Conservation (phyloP, 1,140 invertebrate genomes). For the Euschistus heros region DNA sequence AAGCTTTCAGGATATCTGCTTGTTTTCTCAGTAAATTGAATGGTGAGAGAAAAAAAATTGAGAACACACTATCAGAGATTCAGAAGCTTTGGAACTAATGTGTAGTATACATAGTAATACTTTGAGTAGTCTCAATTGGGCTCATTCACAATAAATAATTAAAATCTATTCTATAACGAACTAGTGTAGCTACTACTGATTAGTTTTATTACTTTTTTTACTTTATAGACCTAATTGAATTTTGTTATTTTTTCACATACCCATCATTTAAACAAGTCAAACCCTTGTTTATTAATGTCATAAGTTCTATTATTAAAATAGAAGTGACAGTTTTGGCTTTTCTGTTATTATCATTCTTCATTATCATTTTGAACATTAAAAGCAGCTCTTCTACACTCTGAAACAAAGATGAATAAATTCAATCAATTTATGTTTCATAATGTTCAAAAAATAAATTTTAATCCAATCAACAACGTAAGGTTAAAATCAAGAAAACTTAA, state of each 20-base stretch:
- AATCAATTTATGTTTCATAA: not conserved
- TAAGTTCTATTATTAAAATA: conserved; percentile 52
- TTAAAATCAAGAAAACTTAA: not conserved
- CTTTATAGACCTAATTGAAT: not conserved
- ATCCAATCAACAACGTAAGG: too few species aligned
- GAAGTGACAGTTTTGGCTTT: conserved; percentile 49
- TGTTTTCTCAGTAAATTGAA: too few species aligned
- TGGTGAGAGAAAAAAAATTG: conserved; percentile 9
- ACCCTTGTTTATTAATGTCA: conserved; percentile 50
- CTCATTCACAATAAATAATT: not conserved
- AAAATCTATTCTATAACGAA: not conserved
- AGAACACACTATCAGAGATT: too few species aligned
- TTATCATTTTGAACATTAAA: conserved; percentile 48
- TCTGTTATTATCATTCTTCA: conserved; percentile 38
- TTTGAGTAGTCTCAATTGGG: not conserved
- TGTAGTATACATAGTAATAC: conserved; percentile 2
- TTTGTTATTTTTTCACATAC: conserved; percentile 33
- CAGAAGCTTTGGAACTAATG: not conserved
- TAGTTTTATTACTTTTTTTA: not conserved
- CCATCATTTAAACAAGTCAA: conserved; percentile 45
- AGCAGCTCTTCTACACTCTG: conserved; percentile 53
- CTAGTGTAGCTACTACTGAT: not conserved
- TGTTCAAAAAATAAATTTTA: too few species aligned
- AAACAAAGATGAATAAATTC: conserved; percentile 31
- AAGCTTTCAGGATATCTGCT: too few species aligned